Evolutionary conservation across 2,888 invertebrate genomes (phyloP).

Genomic region (Cephus sareptanus): DNA sequence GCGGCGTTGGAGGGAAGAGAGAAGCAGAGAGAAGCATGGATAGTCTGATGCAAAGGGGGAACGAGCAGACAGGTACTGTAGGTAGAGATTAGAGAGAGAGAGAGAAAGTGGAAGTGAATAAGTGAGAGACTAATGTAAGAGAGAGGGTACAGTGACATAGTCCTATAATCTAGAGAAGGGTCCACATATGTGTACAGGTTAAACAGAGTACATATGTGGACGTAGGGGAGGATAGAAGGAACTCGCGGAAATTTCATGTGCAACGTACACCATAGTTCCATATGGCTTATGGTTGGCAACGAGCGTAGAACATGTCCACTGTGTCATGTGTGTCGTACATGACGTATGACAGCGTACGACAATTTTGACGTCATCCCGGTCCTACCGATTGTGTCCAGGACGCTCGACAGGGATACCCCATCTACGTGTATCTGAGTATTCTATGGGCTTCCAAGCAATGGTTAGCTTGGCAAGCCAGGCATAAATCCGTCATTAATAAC

Average conservation of each 20-base stretch:
- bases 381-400: not conserved
- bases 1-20: conserved; percentile 32
- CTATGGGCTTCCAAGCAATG: conserved; percentile 22
- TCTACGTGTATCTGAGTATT: not conserved
- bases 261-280: conserved; percentile 45
- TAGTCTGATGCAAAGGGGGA: not conserved
- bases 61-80: not conserved
- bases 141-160: not conserved
- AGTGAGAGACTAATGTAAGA: conserved; percentile 21
- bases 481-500: conserved; percentile 61
- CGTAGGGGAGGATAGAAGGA: not conserved
- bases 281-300: conserved; percentile 47
- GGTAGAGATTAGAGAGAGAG: conserved; percentile 19
- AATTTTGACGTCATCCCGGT: conserved; percentile 51
- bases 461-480: conserved; percentile 57
- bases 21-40: conserved; percentile 28
- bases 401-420: not conserved
- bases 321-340: conserved; percentile 50
- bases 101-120: conserved; percentile 16
- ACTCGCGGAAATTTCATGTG: conserved; percentile 36
- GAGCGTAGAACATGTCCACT: conserved; percentile 51
- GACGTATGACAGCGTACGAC: conserved; percentile 58
- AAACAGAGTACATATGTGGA: not conserved
- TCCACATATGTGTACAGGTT: not conserved
- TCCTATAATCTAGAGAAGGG: not conserved